Conservation (phyloP, 2,888 invertebrate species). For the Polymixis lichenea region DNA sequence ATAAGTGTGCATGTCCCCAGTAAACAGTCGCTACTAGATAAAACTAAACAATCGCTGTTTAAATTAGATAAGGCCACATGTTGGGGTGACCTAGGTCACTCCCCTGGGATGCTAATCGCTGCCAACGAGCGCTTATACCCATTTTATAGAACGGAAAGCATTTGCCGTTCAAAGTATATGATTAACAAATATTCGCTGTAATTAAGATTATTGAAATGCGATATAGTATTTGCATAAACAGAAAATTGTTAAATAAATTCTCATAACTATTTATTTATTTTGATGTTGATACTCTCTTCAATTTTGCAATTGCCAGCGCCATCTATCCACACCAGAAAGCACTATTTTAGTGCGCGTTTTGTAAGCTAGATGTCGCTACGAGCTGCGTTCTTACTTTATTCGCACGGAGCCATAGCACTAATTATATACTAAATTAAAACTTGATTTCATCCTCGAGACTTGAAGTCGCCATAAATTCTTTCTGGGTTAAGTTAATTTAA, state of each 20-base stretch:
- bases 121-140: not conserved
- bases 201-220: constrained; percentile 5
- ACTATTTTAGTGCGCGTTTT: constrained; percentile 18
- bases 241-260: not conserved
- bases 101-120: constrained; percentile 20
- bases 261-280: constrained; percentile 9
- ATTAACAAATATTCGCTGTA: not conserved
- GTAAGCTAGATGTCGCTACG: constrained; percentile 68
- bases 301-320: constrained; percentile 63
- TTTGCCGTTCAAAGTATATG: not conserved
- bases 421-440: constrained; percentile 61
- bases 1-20: constrained; percentile 32
- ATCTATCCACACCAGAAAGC: constrained; percentile 59
- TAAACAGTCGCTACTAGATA: constrained; percentile 35
- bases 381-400: constrained; percentile 29
- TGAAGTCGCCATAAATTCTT: constrained; percentile 53
- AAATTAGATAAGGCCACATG: constrained; percentile 31
- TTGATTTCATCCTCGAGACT: constrained; percentile 57
- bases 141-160: not conserved
- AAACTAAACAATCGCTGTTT: constrained; percentile 26
- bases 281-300: rapidly evolving
- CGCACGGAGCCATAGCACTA: constrained; percentile 14
- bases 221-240: constrained; percentile 24
- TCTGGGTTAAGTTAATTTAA: constrained; percentile 60
- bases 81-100: constrained; percentile 6